Conservation (phyloP, 1,140 invertebrate species). For the Apis florea region DNA sequence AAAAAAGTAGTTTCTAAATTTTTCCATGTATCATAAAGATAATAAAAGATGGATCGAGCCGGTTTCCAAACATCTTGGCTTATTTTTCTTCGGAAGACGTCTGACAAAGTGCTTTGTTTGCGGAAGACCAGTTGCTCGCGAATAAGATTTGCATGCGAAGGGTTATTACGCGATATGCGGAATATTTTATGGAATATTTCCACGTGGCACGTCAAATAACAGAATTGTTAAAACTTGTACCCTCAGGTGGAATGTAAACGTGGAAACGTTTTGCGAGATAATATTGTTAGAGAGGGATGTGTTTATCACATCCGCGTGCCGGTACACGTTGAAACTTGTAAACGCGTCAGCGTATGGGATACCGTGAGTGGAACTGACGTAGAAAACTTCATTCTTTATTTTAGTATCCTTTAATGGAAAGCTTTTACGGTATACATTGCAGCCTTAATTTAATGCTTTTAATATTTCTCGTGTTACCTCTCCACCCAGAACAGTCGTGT, state of each 20-base stretch:
- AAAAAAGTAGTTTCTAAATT: no score
- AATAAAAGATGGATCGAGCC: no score
- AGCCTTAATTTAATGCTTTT: constrained; percentile 17
- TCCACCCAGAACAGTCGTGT: not conserved
- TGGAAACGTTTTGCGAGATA: not conserved
- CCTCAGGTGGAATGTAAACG: not conserved
- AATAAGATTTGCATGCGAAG: not conserved
- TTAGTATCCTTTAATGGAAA: constrained; percentile 4
- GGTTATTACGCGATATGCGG: no score
- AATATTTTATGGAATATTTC: not conserved
- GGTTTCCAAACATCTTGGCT: not conserved
- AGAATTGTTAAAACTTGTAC: not conserved
- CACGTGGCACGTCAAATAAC: not conserved
- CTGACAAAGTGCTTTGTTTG: not conserved
- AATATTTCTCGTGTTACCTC: constrained; percentile 4
- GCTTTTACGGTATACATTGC: constrained; percentile 7
- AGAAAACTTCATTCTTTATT: constrained; percentile 13
- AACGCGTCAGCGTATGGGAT: not conserved
- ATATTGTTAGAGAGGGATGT: not conserved
- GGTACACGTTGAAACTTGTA: not conserved
- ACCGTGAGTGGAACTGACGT: not conserved
- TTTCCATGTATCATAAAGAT: no score
- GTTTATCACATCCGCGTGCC: not conserved
- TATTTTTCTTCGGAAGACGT: not conserved
- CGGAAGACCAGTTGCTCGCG: not conserved